A percentile compares a stretch with the other conserved stretches of the same genome.
These are phyloP conservation scores for Halcyon smyrnensis DNA, from an alignment of 2,797 vertebrate genomes.

Conservation along the genomic window DNA sequence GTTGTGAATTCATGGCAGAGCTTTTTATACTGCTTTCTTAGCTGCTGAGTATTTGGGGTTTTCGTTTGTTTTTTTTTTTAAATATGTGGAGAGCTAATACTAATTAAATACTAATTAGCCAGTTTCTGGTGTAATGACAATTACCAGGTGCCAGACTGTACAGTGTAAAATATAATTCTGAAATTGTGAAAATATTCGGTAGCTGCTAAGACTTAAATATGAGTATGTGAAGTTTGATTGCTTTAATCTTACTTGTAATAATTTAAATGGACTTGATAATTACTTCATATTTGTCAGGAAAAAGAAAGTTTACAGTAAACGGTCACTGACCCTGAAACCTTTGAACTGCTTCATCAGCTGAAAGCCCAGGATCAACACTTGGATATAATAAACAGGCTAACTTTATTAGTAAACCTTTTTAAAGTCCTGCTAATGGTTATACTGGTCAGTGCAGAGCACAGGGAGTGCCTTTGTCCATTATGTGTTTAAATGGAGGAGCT, in stretches of 20 bases:
- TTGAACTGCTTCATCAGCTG: not conserved
- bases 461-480: not conserved
- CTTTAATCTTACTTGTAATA: not conserved
- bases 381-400: not conserved
- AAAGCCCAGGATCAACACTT: not conserved
- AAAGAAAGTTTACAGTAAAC: not conserved
- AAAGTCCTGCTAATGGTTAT: not conserved
- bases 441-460: not conserved
- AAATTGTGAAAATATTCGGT: not conserved
- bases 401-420: not conserved
- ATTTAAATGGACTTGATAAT: not conserved
- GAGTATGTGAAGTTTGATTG: not conserved
- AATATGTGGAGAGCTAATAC: not conserved
- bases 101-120: not conserved
- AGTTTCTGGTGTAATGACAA: not conserved
- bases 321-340: not conserved
- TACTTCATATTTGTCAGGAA: not conserved
- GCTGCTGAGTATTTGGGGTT: not conserved
- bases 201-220: not conserved
- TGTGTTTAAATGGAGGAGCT: not conserved
- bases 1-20: not conserved
- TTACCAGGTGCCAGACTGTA: not conserved
- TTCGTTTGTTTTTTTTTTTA: accelerated
- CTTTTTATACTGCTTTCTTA: not conserved
- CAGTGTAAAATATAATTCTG: not conserved